A percentile compares a stretch with the other conserved stretches of the same genome.
Evolutionary conservation across 1,140 invertebrate genomes (phyloP).

Genomic region (Caenorhabditis brenneri): DNA sequence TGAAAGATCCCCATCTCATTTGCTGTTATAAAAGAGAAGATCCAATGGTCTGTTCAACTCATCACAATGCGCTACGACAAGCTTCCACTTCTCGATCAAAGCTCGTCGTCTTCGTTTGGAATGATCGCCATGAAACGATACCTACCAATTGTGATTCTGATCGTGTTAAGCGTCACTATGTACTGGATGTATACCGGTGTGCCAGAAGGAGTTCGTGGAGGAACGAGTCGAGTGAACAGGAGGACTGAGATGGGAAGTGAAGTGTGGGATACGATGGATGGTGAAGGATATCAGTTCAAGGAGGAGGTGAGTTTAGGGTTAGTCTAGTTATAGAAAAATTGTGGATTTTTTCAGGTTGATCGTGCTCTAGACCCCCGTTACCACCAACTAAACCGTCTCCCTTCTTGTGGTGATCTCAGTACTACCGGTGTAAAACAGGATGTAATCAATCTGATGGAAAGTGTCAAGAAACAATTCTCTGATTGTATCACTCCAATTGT

Average conservation of each 20-base stretch:
- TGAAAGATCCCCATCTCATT: too few relatives aligned
- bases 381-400: not conserved
- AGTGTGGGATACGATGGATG: not conserved
- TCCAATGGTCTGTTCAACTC: not conserved
- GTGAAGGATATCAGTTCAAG: not conserved
- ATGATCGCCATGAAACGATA: not conserved
- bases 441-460: not conserved
- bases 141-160: not conserved
- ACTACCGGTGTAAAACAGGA: not conserved
- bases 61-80: not conserved
- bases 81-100: not conserved
- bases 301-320: slow-evolving; percentile 6
- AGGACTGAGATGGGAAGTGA: not conserved
- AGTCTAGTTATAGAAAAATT: too few relatives aligned
- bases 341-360: too few relatives aligned
- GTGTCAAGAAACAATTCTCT: slow-evolving; percentile 14
- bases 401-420: not conserved
- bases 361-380: not conserved
- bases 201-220: not conserved
- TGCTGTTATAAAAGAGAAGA: not conserved
- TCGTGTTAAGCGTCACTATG: not conserved
- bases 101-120: not conserved
- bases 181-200: not conserved
- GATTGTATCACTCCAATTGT: slow-evolving; percentile 1
- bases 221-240: not conserved